Conservation (phyloP, 2,888 invertebrate genomes). For the Lithosia quadra region DNA sequence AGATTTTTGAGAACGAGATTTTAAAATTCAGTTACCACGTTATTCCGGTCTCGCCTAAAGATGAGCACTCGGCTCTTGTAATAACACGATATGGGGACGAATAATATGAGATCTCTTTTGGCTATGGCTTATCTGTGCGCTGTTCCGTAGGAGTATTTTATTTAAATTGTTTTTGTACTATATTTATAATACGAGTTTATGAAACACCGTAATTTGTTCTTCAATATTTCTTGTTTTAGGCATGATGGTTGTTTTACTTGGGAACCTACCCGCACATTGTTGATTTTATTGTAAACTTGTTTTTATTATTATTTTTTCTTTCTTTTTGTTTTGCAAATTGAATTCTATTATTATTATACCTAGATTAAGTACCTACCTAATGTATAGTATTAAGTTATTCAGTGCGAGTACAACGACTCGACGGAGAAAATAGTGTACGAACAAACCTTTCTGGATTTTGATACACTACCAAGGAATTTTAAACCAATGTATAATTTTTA, state of each 20-base stretch:
- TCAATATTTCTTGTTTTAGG: background rate
- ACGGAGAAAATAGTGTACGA: too few relatives aligned
- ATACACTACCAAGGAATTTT: too few relatives aligned
- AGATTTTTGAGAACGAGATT: background rate
- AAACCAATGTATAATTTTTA: too few relatives aligned
- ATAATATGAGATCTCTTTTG: constrained; percentile 74
- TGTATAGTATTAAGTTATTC: too few relatives aligned
- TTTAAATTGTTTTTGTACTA: constrained; percentile 59
- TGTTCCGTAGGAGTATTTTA: constrained; percentile 57
- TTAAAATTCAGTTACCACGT: constrained; percentile 48
- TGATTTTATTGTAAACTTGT: too few relatives aligned
- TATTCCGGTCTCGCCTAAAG: constrained; percentile 35
- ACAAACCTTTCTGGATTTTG: too few relatives aligned
- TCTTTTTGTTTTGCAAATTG: too few relatives aligned
- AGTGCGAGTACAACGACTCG: too few relatives aligned
- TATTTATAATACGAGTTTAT: constrained; percentile 16
- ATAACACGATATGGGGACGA: constrained; percentile 74
- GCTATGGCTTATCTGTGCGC: constrained; percentile 58
- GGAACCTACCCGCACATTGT: too few relatives aligned
- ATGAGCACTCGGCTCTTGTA: constrained; percentile 67
- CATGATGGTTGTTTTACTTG: background rate
- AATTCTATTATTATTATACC: too few relatives aligned
- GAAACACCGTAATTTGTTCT: background rate
- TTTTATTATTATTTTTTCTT: too few relatives aligned
- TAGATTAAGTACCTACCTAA: too few relatives aligned